These are phyloP conservation scores for Desoria tigrina DNA, from an alignment of 2,888 invertebrate genomes.

Conservation along the genomic window DNA sequence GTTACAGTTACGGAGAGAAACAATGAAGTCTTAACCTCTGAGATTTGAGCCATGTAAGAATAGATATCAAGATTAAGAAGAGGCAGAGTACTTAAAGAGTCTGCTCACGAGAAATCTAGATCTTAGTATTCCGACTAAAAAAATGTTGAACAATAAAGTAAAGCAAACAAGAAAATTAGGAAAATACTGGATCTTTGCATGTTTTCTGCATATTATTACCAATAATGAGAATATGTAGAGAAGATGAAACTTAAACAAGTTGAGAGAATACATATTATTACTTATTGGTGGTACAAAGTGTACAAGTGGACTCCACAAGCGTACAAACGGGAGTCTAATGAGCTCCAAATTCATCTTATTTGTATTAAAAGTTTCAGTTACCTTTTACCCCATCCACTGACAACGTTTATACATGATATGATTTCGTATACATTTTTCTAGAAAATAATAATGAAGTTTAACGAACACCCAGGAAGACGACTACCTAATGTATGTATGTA, in stretches of 20 bases:
- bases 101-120: slow-evolving; percentile 7
- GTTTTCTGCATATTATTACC: slow-evolving; percentile 20
- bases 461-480: slow-evolving; percentile 23
- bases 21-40: no score
- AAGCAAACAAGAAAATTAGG: slow-evolving; percentile 24
- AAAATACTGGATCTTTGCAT: slow-evolving; percentile 31
- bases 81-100: no score
- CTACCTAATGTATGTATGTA: slow-evolving; percentile 7
- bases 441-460: slow-evolving; percentile 20
- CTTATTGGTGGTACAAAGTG: not conserved
- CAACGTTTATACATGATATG: not conserved
- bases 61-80: no score
- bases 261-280: slow-evolving; percentile 1
- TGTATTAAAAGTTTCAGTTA: not conserved
- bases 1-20: no score
- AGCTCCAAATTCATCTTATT: slow-evolving; percentile 22
- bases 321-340: slow-evolving; percentile 31
- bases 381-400: not conserved
- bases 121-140: not conserved
- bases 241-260: slow-evolving; percentile 15
- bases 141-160: slow-evolving; percentile 19
- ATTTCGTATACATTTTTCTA: slow-evolving; percentile 10
- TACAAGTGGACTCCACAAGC: slow-evolving; percentile 13
- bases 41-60: no score
- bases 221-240: slow-evolving; percentile 13